Evolutionary conservation across 1,140 invertebrate genomes (phyloP).

Genomic region (Varroa destructor): DNA sequence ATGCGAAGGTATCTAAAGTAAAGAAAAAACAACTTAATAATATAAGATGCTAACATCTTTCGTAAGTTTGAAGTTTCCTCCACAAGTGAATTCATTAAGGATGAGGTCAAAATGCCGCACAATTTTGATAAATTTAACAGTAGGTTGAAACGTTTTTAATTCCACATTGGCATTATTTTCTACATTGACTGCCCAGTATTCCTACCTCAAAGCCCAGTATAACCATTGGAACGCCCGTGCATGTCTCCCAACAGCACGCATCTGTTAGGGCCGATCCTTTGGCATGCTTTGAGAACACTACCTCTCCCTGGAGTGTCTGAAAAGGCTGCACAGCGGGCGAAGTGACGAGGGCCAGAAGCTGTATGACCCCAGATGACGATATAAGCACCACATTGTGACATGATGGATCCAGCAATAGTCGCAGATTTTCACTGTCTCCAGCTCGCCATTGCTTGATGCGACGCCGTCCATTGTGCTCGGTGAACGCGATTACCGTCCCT

Average conservation of each 20-base stretch:
- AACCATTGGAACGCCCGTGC: conserved; percentile 17
- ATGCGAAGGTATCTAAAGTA: too few species aligned
- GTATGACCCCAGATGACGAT: neutral
- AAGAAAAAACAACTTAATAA: too few species aligned
- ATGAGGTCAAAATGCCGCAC: too few species aligned
- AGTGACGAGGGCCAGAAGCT: neutral
- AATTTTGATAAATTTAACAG: too few species aligned
- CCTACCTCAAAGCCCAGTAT: conserved; percentile 10
- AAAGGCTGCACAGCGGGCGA: conserved; percentile 10
- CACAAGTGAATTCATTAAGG: too few species aligned
- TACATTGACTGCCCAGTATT: too few species aligned
- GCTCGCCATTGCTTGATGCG: conserved; percentile 11
- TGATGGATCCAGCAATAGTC: neutral
- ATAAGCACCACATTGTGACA: conserved; percentile 17
- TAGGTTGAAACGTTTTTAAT: too few species aligned
- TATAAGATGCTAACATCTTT: too few species aligned
- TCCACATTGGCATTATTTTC: too few species aligned
- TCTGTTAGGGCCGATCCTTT: neutral
- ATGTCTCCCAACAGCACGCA: conserved; percentile 13
- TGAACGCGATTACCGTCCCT: conserved; percentile 1
- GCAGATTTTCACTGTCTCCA: neutral
- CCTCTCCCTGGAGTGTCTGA: conserved; percentile 1
- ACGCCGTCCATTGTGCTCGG: conserved; percentile 6
- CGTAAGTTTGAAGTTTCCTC: too few species aligned
- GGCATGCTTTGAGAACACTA: neutral